Base-by-base conservation (phyloP, 2,888 invertebrate genomes). In the Chironomus tentans region DNA sequence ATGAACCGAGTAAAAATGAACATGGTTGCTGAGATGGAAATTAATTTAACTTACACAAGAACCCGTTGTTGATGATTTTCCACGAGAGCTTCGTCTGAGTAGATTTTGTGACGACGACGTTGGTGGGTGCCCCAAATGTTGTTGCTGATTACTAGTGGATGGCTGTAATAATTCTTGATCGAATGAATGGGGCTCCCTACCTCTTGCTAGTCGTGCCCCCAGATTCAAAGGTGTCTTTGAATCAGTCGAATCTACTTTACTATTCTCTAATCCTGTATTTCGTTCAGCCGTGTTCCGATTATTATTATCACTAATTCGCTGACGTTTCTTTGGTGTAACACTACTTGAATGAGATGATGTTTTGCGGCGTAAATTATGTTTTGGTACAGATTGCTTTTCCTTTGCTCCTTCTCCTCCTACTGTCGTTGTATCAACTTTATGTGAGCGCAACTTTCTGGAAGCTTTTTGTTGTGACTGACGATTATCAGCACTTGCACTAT, bases 61-160 rank as follows among this genome's bases (percentile, higher is more conserved):
- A 83, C 84, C 84, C 84, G 84, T 83, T 73, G 78, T 78, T 56
- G 77, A 65, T 56, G 76, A 71, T 81, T 84, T 84, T 82, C 83
- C 81, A 79, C 84, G 82, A 80, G 83, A 83, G 78, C 84, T 84
- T 77, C 84, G 83, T 79, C 84, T 82, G 78, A 83, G 80, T 79
- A 80, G 79, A 77, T 81, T 80, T 75, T 82, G 81, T 76, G 81
- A 47, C 28, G 81, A 47, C 28, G 56, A 46, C 21, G 47, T 47
- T 46, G 18, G 65, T 12, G 62, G 73, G 4, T 71, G 22, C 70
- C 68, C 69, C 24, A 22, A 65, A 22, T 65, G 2, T 18, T 56
- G 50, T 65, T 18, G 12, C 5, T 65, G 65, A 65, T 18, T 12
- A 21, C 65, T 65, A 24, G 56, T 56, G 6, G 56, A 56, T 56